A percentile compares a stretch with the other conserved stretches of the same genome.
Conservation (phyloP, 1,140 invertebrate genomes). For the Arion vulgaris region DNA sequence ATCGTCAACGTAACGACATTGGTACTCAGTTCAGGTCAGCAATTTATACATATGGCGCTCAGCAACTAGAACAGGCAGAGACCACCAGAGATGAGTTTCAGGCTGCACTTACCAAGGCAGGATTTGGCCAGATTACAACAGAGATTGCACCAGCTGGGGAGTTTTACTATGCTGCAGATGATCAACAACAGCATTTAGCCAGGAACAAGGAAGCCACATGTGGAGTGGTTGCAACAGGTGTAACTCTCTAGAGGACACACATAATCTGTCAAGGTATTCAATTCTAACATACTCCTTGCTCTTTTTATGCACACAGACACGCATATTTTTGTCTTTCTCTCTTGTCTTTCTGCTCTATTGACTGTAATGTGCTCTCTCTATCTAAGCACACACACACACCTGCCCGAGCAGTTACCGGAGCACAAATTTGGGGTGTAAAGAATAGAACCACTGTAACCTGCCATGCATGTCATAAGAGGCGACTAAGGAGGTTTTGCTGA, state of each 20-base stretch:
- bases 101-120: constrained; percentile 57
- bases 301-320: too few species aligned
- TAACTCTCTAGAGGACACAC: constrained; percentile 64
- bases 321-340: too few species aligned
- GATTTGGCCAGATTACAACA: constrained; percentile 65
- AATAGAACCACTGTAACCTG: too few species aligned
- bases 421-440: too few species aligned
- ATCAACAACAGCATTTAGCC: constrained; percentile 72
- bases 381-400: too few species aligned
- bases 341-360: too few species aligned
- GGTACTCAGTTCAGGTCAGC: constrained; percentile 72
- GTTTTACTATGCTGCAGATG: constrained; percentile 73
- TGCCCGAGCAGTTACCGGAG: too few species aligned
- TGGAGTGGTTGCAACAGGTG: constrained; percentile 68
- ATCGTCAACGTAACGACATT: constrained; percentile 70
- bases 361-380: too few species aligned
- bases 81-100: constrained; percentile 59
- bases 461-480: too few species aligned
- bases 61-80: constrained; percentile 64
- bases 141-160: constrained; percentile 59
- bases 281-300: too few species aligned
- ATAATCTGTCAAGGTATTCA: too few species aligned
- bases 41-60: constrained; percentile 66
- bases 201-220: constrained; percentile 71
- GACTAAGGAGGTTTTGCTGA: too few species aligned